Evolutionary conservation across 2,888 invertebrate species (phyloP).

Genomic region (Papilio protenor): DNA sequence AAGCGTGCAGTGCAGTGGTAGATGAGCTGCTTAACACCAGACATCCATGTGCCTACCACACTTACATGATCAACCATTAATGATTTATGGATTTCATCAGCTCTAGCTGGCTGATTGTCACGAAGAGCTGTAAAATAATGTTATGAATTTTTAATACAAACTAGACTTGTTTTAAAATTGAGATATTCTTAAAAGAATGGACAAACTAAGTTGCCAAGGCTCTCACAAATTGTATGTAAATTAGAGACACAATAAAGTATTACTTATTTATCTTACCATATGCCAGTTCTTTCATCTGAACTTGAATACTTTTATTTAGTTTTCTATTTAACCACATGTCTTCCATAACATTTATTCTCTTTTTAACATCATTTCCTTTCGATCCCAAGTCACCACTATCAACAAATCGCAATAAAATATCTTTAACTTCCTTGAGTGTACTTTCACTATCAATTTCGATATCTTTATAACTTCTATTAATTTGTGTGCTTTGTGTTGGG

Average conservation of each 20-base stretch:
- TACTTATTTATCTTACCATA: slow-evolving; percentile 69
- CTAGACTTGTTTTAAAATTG: background rate
- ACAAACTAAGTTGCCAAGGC: no score
- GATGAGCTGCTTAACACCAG: slow-evolving; percentile 85
- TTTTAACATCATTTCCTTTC: slow-evolving; percentile 81
- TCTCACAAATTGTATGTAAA: no score
- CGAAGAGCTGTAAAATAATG: slow-evolving; percentile 77
- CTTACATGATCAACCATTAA: slow-evolving; percentile 85
- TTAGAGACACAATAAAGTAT: no score
- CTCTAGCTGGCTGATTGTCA: slow-evolving; percentile 74
- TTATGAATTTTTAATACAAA: background rate
- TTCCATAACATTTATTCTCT: slow-evolving; percentile 82
- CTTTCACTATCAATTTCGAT: slow-evolving; percentile 63
- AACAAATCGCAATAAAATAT: slow-evolving; percentile 64
- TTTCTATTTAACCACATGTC: slow-evolving; percentile 84
- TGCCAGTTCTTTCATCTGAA: slow-evolving; percentile 80
- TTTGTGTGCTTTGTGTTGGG: slow-evolving; percentile 47
- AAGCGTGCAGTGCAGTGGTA: slow-evolving; percentile 75
- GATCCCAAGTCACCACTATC: slow-evolving; percentile 69
- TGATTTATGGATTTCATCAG: slow-evolving; percentile 84
- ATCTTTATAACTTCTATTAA: slow-evolving; percentile 46
- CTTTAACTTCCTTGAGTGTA: slow-evolving; percentile 66
- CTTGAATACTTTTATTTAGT: slow-evolving; percentile 76
- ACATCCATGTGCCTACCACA: slow-evolving; percentile 85
- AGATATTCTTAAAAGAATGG: no score